These are phyloP conservation scores for Stigmatopora nigra DNA, from an alignment of 2,113 vertebrate genomes.

Conservation along the genomic window DNA sequence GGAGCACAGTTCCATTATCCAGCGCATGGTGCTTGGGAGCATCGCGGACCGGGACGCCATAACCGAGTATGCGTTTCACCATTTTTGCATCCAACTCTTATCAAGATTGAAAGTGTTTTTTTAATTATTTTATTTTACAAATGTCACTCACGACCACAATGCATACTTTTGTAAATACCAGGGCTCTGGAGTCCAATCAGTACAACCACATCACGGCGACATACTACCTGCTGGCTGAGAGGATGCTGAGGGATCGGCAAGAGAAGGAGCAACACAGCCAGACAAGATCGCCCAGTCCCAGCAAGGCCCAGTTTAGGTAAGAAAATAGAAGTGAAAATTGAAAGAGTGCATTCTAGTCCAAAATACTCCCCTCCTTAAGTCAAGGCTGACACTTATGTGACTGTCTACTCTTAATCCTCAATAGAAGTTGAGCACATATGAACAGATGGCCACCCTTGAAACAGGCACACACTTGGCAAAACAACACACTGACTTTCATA, in stretches of 20 bases:
- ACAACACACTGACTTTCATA: conserved; percentile 19
- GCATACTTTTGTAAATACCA: conserved; percentile 34
- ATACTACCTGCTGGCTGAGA: conserved; percentile 93
- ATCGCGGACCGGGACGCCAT: conserved; percentile 91
- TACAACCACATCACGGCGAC: conserved; percentile 99
- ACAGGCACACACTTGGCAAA: not conserved
- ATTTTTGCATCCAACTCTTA: no score
- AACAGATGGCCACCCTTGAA: conserved; percentile 1
- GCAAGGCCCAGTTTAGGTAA: conserved; percentile 97
- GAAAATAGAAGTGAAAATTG: not conserved
- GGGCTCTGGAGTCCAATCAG: conserved; percentile 94
- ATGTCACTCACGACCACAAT: no score
- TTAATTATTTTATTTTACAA: no score
- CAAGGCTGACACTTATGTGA: conserved; percentile 25
- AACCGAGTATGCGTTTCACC: conserved; percentile 76
- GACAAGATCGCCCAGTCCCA: conserved; percentile 89
- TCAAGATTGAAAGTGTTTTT: no score
- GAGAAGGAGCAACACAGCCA: conserved; percentile 87
- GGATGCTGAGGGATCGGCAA: conserved; percentile 90
- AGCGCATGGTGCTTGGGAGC: conserved; percentile 94
- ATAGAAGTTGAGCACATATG: conserved; percentile 32
- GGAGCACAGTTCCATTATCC: conserved; percentile 94
- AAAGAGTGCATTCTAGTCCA: not conserved
- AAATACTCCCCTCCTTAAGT: conserved; percentile 15
- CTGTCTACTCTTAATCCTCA: conserved; percentile 17